Base-by-base conservation (phyloP, 1,140 invertebrate genomes). In the Maniola jurtina region DNA sequence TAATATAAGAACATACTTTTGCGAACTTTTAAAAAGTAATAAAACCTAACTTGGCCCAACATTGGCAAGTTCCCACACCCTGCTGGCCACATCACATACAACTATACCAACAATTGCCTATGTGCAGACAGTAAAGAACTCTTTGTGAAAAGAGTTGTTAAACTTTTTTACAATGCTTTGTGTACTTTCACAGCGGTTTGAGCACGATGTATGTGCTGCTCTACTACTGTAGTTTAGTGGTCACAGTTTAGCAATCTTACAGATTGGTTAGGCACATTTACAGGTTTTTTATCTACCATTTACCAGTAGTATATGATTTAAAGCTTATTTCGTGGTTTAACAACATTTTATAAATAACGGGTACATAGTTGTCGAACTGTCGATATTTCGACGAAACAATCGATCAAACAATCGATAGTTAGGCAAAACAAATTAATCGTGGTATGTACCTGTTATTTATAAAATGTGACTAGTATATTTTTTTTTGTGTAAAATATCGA, bases 161-260 rank as follows among this genome's bases (percentile, higher is more conserved):
- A 57, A 57, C 55, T 57, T 57, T 57, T 57, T 57, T 57, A 57
- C 55, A 57, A 57, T 57, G 34, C 55, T 57, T 40, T 57, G 55
- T 57, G 55, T 57, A 57, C 55, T 57, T 57, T 57, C 55, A 40
- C 55, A 38, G 55, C 55, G 55, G 55, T 55, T 55, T 55, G 52
- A 55, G 34, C 52, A 11, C 52, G 52, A 55, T 55, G 52, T 15
- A 50, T 16, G 48, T 50, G 16, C 48, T 45, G 13, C 15, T 34
- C 48, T 45, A 13, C 15, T 34, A 11, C 52, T 8, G 42, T 45
- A 45, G 10, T 45, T 45, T 11, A 45, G 42, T 13, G 13, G 13
- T 11, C 42, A n/a, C 42, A 11, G 42, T n/a, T 11, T 45, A 11
- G 13, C 42, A 45, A 45, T 45, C 42, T 11, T 13, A n/a, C 13